Percentiles rank a stretch among this genome's conserved stretches.
Evolutionary conservation across 2,797 vertebrate genomes (phyloP).

Genomic region (Xiphorhynchus erythropygius): DNA sequence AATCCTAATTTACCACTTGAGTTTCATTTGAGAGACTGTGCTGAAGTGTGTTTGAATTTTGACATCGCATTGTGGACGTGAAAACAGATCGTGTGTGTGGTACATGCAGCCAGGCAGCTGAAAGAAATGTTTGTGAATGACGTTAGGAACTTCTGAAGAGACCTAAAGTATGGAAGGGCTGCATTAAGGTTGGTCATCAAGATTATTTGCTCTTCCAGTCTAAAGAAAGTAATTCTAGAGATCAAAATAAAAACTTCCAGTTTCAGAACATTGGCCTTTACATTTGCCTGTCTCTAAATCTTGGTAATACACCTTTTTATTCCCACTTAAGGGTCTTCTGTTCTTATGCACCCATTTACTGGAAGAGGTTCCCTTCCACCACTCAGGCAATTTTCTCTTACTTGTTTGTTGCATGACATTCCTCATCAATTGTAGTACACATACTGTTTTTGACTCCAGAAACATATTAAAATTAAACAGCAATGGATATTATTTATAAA

Average conservation of each 20-base stretch:
- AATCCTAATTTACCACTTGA: neutral
- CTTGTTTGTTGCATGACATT: neutral
- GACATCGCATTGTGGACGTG: neutral
- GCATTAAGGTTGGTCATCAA: neutral
- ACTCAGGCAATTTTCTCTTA: neutral
- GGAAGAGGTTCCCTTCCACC: neutral
- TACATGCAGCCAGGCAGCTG: neutral
- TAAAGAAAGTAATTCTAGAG: neutral
- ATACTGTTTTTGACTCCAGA: neutral
- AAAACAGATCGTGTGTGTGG: neutral
- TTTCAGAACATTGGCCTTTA: neutral
- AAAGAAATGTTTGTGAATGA: neutral
- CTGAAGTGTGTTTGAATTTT: neutral
- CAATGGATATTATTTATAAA: neutral
- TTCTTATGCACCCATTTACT: neutral
- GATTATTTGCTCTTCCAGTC: neutral
- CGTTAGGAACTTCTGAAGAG: neutral
- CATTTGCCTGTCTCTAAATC: neutral
- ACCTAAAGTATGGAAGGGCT: neutral
- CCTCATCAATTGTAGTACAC: neutral
- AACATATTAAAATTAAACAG: neutral
- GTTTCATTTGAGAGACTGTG: neutral
- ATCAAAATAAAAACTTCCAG: neutral
- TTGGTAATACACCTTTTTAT: neutral
- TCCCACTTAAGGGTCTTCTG: neutral